Evolutionary conservation across 2,797 vertebrate species (phyloP), one percentile per base, ranked within the genome.

Genomic region (Mastacembelus armatus): DNA sequence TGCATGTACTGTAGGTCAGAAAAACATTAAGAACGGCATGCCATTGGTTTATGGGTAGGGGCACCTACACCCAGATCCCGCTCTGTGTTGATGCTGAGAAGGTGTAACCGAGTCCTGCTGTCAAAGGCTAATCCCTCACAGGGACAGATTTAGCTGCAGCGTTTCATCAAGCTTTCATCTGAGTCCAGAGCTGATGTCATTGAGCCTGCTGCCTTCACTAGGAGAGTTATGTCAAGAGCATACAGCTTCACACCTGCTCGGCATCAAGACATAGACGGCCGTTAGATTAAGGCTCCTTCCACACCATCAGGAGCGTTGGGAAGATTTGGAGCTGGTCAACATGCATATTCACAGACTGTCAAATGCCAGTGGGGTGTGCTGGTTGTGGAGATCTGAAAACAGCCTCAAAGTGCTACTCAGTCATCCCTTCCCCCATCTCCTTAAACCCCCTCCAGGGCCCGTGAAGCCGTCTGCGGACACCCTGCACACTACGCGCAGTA

Each of bases 61-160:
- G 74, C 70, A 51, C 71, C 62, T 78, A 44, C 51, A 50, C 60
- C 47, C 47, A 10, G 62, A 59, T 72, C 58, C 54, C 47, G 67
- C 73, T 73, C 70, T 50, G 45, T 40, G 81, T 50, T 47, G 76
- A 77, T 66, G 76, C 74, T 65, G 78, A 84, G 80, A 72, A 61
- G 77, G 81, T 81, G 83, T 82, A 74, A 80, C 73, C 50, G 78
- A 81, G 85, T 77, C 67, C 66, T 67, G 59, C 83, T 82, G 83
- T 85, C 81, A 81, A 77, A 64, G 59, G 39, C 79, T 88, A 88
- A 90, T 88, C 84, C 83, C 52, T 81, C 66, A 64, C 76, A 66
- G 66, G 66, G 80, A 86, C 87, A 62, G 55, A 88, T 85, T 85
- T 84, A 89, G 83, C 80, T 42, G 21, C 51, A 4, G 48, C 57